Evolutionary conservation across 2,797 vertebrate genomes (phyloP).

Genomic region (Oreochromis mossambicus): DNA sequence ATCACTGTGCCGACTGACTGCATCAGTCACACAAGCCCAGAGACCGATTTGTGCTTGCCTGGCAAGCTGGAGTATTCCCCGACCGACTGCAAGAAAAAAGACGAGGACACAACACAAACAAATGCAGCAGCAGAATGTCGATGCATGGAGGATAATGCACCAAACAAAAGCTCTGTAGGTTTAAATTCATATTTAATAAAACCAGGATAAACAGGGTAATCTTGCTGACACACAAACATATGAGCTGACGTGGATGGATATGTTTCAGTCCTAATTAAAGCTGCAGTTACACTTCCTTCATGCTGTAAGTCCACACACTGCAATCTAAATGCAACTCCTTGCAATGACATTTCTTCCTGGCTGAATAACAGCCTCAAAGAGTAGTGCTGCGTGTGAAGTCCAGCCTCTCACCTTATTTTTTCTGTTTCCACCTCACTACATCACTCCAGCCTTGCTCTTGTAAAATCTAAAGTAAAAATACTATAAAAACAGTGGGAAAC

Average conservation of each 20-base stretch:
- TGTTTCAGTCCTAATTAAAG: neutral
- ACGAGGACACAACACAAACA: neutral
- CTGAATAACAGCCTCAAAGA: neutral
- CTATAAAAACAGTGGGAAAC: neutral
- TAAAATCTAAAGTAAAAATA: neutral
- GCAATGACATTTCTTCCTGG: neutral
- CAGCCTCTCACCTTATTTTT: neutral
- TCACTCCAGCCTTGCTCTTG: neutral
- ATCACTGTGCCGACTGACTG: neutral
- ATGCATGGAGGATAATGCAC: neutral
- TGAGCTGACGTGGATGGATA: neutral
- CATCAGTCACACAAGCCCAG: neutral
- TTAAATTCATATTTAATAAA: neutral
- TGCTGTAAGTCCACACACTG: neutral
- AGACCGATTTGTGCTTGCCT: neutral
- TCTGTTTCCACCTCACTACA: neutral
- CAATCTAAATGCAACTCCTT: neutral
- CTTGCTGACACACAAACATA: neutral
- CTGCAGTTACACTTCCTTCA: neutral
- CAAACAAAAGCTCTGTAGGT: neutral
- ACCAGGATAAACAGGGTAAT: neutral
- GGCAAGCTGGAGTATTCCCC: neutral
- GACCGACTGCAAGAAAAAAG: neutral
- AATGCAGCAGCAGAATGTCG: neutral
- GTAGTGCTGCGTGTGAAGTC: neutral